Conservation (phyloP, 2,113 vertebrate genomes). For the Podilymbus podiceps region DNA sequence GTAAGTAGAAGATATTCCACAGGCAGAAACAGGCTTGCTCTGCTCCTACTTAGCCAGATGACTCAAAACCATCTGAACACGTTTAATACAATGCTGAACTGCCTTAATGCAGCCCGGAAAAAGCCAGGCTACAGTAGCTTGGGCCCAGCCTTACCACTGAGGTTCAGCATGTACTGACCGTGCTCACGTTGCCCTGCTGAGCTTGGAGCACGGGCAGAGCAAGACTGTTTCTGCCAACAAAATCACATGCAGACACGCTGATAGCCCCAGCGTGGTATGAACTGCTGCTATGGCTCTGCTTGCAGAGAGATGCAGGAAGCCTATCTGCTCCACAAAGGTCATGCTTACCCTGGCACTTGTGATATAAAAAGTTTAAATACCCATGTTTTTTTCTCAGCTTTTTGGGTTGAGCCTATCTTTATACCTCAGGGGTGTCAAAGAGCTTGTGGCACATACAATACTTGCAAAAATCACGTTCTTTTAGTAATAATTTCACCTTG, state of each 20-base stretch:
- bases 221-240: not conserved
- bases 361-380: not conserved
- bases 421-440: not conserved
- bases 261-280: accelerated
- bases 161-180: accelerated
- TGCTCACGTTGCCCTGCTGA: not conserved
- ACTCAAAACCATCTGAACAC: not conserved
- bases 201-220: not conserved
- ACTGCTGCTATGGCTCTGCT: not conserved
- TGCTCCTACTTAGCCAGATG: not conserved
- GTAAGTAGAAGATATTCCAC: not conserved
- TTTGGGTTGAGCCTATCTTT: not conserved
- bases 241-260: accelerated
- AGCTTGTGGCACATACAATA: not conserved
- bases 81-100: not conserved
- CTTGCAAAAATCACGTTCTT: not conserved
- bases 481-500: not conserved
- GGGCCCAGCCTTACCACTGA: not conserved
- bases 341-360: no score
- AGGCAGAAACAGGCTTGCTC: not conserved
- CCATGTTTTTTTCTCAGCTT: not conserved
- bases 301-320: not conserved
- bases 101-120: not conserved
- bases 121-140: not conserved
- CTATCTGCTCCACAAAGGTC: not conserved